Conservation (phyloP, 2,888 invertebrate genomes). For the Acanthosepion esculentum region DNA sequence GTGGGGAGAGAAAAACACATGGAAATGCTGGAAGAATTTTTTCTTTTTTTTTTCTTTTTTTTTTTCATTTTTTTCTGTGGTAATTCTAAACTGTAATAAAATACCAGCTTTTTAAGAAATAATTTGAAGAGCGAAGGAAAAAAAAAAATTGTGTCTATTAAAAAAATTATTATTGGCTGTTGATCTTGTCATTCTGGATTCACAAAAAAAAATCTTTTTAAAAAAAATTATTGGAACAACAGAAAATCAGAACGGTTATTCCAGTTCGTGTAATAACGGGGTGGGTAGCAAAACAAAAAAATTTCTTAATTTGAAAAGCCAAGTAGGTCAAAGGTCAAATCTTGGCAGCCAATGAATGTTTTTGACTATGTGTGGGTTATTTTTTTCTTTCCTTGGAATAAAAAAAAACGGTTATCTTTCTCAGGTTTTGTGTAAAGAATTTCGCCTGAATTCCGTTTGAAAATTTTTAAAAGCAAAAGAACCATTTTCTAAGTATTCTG, state of each 20-base stretch:
- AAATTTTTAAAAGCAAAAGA: not conserved
- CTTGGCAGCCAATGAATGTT: not conserved
- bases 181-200: slow-evolving; percentile 47
- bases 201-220: not conserved
- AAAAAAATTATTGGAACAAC: slow-evolving; percentile 34
- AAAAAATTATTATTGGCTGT: not conserved
- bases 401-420: not conserved
- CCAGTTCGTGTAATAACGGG: too few species aligned
- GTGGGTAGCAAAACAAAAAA: not conserved
- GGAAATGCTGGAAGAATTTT: slow-evolving; percentile 47
- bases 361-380: not conserved
- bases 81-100: slow-evolving; percentile 45
- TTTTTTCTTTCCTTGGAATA: not conserved
- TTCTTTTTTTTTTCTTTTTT: not conserved
- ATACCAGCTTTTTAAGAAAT: slow-evolving; percentile 24
- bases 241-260: not conserved
- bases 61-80: not conserved
- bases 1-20: slow-evolving; percentile 24
- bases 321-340: not conserved
- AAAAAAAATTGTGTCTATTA: not conserved
- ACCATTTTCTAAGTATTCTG: not conserved
- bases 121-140: not conserved
- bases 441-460: not conserved
- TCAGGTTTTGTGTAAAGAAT: not conserved
- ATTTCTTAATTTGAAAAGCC: not conserved